Percentiles rank a stretch among this genome's conserved stretches.
These are phyloP conservation scores for Gnathonemus echidnorhynchus DNA, from an alignment of 2,113 vertebrate genomes.

Conservation along the genomic window DNA sequence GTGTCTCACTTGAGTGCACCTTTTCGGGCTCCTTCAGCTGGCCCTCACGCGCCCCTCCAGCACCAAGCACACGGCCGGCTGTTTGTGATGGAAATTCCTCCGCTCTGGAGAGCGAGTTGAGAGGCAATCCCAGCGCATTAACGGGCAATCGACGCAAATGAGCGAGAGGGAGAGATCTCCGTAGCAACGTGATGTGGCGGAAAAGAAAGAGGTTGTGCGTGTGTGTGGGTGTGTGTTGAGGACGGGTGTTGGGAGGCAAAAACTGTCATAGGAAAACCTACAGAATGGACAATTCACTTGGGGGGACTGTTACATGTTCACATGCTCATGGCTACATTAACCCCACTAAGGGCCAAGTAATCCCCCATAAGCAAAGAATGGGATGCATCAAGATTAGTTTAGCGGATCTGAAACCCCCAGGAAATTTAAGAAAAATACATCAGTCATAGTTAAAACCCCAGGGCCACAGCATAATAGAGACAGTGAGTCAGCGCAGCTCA, in stretches of 20 bases:
- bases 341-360: neutral
- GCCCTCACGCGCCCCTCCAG: constrained; percentile 40
- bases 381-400: neutral
- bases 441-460: neutral
- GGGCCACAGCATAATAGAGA: neutral
- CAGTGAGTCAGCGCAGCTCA: neutral
- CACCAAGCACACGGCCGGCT: constrained; percentile 56
- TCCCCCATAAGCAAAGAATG: neutral
- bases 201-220: constrained; percentile 75
- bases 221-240: constrained; percentile 32
- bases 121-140: constrained; percentile 99
- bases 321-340: constrained; percentile 85
- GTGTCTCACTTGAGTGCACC: constrained; percentile 99
- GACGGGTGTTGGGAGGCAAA: constrained; percentile 72
- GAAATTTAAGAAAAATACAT: neutral
- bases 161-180: constrained; percentile 98
- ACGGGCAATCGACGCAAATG: constrained; percentile 98
- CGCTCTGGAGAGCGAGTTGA: constrained; percentile 79
- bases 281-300: constrained; percentile 97
- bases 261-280: constrained; percentile 79
- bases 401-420: neutral
- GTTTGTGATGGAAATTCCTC: constrained; percentile 94
- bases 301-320: constrained; percentile 95
- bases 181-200: constrained; percentile 99
- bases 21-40: constrained; percentile 81